Conservation (phyloP, 2,113 vertebrate species). For the Embiotoca jacksoni region DNA sequence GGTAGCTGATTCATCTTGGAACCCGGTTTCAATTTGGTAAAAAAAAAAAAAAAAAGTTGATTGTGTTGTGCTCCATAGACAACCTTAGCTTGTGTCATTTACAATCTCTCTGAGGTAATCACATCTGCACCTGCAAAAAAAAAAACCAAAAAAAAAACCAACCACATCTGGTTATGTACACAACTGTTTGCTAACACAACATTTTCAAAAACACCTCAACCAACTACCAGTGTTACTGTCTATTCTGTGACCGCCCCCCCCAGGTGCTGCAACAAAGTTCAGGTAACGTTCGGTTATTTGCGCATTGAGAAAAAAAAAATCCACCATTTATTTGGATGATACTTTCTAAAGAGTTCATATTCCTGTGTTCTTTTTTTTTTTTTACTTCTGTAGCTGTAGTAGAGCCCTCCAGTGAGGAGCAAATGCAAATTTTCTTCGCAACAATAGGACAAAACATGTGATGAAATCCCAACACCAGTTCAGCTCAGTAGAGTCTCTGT, state of each 20-base stretch:
- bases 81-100: neutral
- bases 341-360: too few species aligned
- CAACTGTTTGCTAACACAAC: too few species aligned
- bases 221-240: too few species aligned
- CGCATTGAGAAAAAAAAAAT: too few species aligned
- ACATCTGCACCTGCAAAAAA: neutral
- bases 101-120: neutral
- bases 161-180: neutral
- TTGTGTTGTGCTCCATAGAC: neutral
- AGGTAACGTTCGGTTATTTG: too few species aligned
- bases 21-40: neutral
- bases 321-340: too few species aligned
- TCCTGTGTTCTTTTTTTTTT: neutral
- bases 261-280: too few species aligned
- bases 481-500: neutral
- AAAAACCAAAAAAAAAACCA: neutral
- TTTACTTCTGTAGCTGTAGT: constrained; percentile 16
- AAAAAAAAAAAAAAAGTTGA: neutral
- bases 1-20: neutral
- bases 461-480: neutral
- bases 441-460: neutral
- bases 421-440: neutral
- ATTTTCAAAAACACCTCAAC: too few species aligned
- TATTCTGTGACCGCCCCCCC: too few species aligned
- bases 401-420: neutral